phyloP scores from a whole-genome alignment of 2,113 vertebrate species.

The Emydura subglobosa region DNA sequence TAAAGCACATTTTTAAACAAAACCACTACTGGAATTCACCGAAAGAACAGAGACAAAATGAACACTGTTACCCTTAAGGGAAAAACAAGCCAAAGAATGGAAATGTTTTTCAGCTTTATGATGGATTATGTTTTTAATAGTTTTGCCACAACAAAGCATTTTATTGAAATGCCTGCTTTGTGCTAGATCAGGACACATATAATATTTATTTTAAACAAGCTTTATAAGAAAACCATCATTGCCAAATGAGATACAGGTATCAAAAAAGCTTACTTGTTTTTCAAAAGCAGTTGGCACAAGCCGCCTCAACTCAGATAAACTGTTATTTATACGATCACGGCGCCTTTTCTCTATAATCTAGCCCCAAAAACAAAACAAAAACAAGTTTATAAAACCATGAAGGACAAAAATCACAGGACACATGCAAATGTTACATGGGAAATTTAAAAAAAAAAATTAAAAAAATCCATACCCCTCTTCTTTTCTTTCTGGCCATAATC shows the following conservation, averaged over 20 bases:
- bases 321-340: slow-evolving; percentile 96
- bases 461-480: slow-evolving; percentile 85
- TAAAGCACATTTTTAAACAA: slow-evolving; percentile 72
- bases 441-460: neutral
- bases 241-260: slow-evolving; percentile 73
- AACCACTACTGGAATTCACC: slow-evolving; percentile 78
- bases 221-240: slow-evolving; percentile 77
- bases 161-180: slow-evolving; percentile 80
- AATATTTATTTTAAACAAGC: slow-evolving; percentile 82
- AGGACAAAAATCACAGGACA: slow-evolving; percentile 46
- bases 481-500: slow-evolving; percentile 94
- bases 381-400: slow-evolving; percentile 60
- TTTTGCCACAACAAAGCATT: slow-evolving; percentile 87
- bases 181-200: slow-evolving; percentile 81
- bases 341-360: slow-evolving; percentile 97
- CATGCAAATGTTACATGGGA: neutral
- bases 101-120: slow-evolving; percentile 84
- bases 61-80: slow-evolving; percentile 79
- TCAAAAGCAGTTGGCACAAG: slow-evolving; percentile 95
- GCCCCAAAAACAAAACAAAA: slow-evolving; percentile 69
- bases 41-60: slow-evolving; percentile 80
- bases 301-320: slow-evolving; percentile 91
- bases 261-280: slow-evolving; percentile 89
- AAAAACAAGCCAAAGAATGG: slow-evolving; percentile 80
- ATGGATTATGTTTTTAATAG: slow-evolving; percentile 85